phyloP scores from a whole-genome alignment of 2,797 vertebrate species.

The Onychomys arenicola region DNA sequence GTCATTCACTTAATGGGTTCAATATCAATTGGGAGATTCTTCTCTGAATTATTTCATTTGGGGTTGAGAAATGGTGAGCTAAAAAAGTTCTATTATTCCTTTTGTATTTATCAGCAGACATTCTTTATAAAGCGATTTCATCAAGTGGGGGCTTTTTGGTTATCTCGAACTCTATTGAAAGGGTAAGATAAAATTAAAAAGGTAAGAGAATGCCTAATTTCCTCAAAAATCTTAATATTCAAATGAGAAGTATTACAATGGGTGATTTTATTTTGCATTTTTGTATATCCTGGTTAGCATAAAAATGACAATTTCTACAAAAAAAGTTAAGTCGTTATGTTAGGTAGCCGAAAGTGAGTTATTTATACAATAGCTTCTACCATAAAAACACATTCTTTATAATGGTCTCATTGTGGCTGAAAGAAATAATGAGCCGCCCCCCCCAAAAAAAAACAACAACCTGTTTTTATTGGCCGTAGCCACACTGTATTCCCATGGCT shows the following conservation, averaged over 20 bases:
- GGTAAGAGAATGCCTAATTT: conserved; percentile 55
- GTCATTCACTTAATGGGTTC: not conserved
- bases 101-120: conserved; percentile 19
- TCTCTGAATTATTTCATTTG: conserved; percentile 50
- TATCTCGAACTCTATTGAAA: conserved; percentile 57
- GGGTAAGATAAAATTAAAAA: conserved; percentile 51
- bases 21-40: not conserved
- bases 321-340: conserved; percentile 70
- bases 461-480: conserved; percentile 77
- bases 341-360: conserved; percentile 38
- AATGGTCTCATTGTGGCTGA: not conserved
- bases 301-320: conserved; percentile 62
- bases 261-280: conserved; percentile 55
- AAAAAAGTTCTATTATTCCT: not conserved
- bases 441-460: not conserved
- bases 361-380: conserved; percentile 55
- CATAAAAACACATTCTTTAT: conserved; percentile 67
- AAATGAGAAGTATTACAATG: conserved; percentile 54
- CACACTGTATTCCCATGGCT: conserved; percentile 74
- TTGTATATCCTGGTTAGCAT: conserved; percentile 62
- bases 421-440: conserved; percentile 59
- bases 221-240: conserved; percentile 55
- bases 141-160: not conserved
- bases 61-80: conserved; percentile 8
- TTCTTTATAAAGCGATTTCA: conserved; percentile 15